Percentiles rank a stretch among this genome's conserved stretches.
phyloP scores from a whole-genome alignment of 2,797 vertebrate genomes.

The Gymnocypris eckloni region DNA sequence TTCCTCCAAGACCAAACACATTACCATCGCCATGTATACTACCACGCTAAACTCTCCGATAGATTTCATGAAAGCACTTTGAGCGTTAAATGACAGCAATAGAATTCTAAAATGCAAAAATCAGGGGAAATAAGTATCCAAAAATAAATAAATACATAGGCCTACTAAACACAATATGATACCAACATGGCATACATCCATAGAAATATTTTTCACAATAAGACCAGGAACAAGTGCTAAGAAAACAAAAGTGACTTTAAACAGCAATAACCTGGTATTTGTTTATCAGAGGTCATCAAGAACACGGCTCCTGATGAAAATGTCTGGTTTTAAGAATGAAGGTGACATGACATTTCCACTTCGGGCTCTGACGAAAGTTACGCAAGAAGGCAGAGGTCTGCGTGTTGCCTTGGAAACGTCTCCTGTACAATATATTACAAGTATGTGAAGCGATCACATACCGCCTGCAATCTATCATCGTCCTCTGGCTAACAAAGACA shows the following conservation, averaged over 20 bases:
- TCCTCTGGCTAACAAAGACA: constrained; percentile 84
- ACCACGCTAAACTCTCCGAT: too few relatives aligned
- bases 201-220: not conserved
- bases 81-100: not conserved
- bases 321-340: not conserved
- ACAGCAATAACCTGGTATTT: constrained; percentile 9
- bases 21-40: too few relatives aligned
- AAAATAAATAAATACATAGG: not conserved
- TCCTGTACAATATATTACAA: not conserved
- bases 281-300: not conserved
- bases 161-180: not conserved
- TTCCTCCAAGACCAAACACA: too few relatives aligned
- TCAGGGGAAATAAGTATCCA: not conserved
- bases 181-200: not conserved
- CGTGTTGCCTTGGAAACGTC: constrained; percentile 13
- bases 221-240: not conserved
- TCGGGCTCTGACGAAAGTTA: not conserved
- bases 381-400: not conserved
- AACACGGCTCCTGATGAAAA: not conserved
- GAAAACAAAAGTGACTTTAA: constrained; percentile 3
- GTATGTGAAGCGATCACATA: constrained; percentile 83
- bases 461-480: constrained; percentile 83
- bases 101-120: not conserved
- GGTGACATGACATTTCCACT: constrained; percentile 12
- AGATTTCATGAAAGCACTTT: too few relatives aligned